These are phyloP conservation scores for Syrphus vitripennis DNA, from an alignment of 2,888 invertebrate species.

Conservation along the genomic window DNA sequence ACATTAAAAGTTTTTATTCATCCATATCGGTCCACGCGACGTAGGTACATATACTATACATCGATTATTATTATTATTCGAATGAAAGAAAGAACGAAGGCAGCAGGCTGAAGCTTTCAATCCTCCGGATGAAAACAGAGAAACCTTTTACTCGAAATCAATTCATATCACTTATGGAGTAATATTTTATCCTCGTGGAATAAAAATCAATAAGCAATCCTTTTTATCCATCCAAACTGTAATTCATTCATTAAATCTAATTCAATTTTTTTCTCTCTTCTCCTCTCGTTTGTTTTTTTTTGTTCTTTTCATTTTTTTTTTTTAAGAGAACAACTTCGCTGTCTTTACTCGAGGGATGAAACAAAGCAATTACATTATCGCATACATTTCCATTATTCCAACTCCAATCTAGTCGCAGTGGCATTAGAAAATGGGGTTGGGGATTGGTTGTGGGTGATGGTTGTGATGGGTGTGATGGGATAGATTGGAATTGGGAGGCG, in stretches of 20 bases:
- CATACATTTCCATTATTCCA: conserved; percentile 73
- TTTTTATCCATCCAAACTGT: conserved; percentile 72
- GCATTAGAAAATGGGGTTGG: conserved; percentile 18
- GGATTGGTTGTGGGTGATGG: not conserved
- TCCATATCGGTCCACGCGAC: not conserved
- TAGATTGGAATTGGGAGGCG: not conserved
- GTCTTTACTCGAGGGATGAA: conserved; percentile 71
- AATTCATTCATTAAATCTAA: conserved; percentile 74
- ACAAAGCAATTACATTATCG: conserved; percentile 75
- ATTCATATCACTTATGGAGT: conserved; percentile 71
- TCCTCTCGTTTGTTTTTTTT: not conserved
- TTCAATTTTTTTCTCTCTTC: conserved; percentile 72
- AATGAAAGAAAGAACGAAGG: not conserved
- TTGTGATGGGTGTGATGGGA: no score
- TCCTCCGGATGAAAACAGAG: conserved; percentile 13
- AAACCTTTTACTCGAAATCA: conserved; percentile 70
- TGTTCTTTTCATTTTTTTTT: conserved; percentile 1
- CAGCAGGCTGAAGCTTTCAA: conserved; percentile 19
- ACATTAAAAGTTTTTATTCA: not conserved
- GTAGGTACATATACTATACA: no score
- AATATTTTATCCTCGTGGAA: conserved; percentile 69
- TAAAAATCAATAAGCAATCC: conserved; percentile 74
- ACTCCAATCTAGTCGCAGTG: conserved; percentile 67
- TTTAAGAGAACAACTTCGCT: conserved; percentile 50
- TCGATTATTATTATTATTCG: not conserved